Conservation (phyloP, 1,140 invertebrate genomes). For the Brachionus manjavacas region DNA sequence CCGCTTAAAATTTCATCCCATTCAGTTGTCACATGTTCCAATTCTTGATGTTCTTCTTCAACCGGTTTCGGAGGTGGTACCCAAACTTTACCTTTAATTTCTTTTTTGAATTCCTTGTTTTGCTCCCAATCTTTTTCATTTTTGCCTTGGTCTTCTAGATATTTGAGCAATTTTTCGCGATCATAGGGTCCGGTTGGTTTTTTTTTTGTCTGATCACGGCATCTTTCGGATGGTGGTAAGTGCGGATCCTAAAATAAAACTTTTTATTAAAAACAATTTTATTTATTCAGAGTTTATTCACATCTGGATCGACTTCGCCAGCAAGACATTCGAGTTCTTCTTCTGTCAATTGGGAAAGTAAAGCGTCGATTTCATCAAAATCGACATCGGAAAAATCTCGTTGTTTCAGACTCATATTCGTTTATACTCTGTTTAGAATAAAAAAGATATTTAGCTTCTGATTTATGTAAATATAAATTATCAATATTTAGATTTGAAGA, state of each 20-base stretch:
- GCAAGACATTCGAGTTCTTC: conserved; percentile 95
- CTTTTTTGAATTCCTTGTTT: conserved; percentile 76
- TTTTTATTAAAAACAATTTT: conserved; percentile 1
- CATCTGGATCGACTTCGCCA: conserved; percentile 97
- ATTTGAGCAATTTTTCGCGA: conserved; percentile 76
- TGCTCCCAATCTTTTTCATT: conserved; percentile 96
- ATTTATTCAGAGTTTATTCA: conserved; percentile 62
- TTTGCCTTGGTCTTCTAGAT: conserved; percentile 92
- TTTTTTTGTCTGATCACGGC: conserved; percentile 90
- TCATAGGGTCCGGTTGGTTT: conserved; percentile 87
- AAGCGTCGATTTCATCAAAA: conserved; percentile 76
- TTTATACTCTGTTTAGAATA: not conserved
- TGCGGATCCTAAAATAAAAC: conserved; percentile 74
- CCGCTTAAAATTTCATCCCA: conserved; percentile 83
- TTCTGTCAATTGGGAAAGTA: conserved; percentile 83
- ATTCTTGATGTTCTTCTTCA: conserved; percentile 64
- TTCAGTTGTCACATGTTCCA: conserved; percentile 83
- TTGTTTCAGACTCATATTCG: conserved; percentile 10
- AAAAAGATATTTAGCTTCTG: not conserved
- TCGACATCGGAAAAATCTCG: conserved; percentile 25
- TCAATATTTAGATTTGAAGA: not conserved
- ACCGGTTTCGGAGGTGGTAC: conserved; percentile 53
- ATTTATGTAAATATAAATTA: not conserved
- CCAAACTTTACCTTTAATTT: conserved; percentile 64
- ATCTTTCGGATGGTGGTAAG: conserved; percentile 88